Conservation (phyloP, 2,113 vertebrate genomes). For the Cyanoramphus novaezelandiae region DNA sequence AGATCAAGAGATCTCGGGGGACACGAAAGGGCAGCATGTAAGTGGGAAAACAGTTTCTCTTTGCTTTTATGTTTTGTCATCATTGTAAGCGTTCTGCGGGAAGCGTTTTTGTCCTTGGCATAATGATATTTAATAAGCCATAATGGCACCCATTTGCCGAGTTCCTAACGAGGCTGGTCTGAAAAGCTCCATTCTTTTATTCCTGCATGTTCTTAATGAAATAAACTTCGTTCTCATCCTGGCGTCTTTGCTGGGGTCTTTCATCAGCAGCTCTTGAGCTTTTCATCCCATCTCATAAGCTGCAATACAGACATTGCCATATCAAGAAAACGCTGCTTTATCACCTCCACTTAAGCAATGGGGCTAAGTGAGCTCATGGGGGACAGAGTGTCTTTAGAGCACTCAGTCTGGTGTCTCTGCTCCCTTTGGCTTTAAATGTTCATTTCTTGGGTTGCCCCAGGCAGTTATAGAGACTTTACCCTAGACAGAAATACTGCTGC, state of each 20-base stretch:
- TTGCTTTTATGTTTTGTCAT: neutral
- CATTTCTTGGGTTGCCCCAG: neutral
- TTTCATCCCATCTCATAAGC: neutral
- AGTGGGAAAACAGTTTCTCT: neutral
- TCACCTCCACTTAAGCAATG: constrained; percentile 6
- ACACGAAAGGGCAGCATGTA: neutral
- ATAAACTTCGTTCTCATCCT: neutral
- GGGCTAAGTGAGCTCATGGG: neutral
- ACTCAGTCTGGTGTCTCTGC: neutral
- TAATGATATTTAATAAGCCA: constrained; percentile 26
- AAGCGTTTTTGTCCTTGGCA: neutral
- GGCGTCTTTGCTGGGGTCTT: neutral
- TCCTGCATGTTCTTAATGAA: neutral
- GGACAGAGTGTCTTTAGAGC: neutral
- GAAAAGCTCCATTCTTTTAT: constrained; percentile 2
- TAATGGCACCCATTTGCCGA: constrained; percentile 18
- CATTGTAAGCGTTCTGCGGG: neutral
- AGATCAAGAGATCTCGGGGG: neutral
- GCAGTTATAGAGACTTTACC: neutral
- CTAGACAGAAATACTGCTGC: neutral
- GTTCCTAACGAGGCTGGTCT: neutral
- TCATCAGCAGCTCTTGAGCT: neutral
- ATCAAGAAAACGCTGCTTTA: neutral
- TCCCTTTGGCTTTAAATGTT: neutral
- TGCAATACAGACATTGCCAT: neutral